Percentiles rank a stretch among this genome's conserved stretches.
These are phyloP conservation scores for Drosophila demipolita DNA, from an alignment of 2,888 invertebrate species.

Conservation along the genomic window DNA sequence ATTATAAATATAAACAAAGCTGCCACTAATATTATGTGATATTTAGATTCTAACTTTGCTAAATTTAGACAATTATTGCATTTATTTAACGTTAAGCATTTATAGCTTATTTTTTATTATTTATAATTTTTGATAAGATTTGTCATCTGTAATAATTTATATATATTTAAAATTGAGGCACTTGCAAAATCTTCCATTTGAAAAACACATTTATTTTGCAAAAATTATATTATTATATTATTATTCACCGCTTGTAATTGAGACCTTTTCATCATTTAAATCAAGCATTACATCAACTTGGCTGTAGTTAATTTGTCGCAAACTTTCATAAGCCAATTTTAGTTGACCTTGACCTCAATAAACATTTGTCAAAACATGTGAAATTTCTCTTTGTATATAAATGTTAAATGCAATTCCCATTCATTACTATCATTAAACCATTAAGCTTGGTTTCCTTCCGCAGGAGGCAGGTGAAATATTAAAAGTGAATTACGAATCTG, in stretches of 20 bases:
- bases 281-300: not conserved
- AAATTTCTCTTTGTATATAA: not conserved
- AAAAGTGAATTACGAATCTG: slow-evolving; percentile 54
- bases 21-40: not conserved
- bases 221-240: too few relatives aligned
- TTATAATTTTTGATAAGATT: not conserved
- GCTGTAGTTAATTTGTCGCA: not conserved
- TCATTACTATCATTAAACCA: slow-evolving; percentile 21
- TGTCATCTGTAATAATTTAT: not conserved
- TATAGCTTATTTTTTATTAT: not conserved
- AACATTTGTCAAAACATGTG: slow-evolving; percentile 10
- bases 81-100: not conserved
- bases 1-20: not conserved
- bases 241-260: not conserved
- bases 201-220: too few relatives aligned
- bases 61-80: not conserved
- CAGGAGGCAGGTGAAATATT: slow-evolving; percentile 11
- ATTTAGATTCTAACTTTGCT: not conserved
- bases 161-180: not conserved
- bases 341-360: slow-evolving; percentile 37
- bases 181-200: too few relatives aligned
- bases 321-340: not conserved
- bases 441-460: slow-evolving; percentile 15
- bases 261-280: not conserved
- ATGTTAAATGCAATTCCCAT: slow-evolving; percentile 24